These are phyloP conservation scores for Amphilophus citrinellus DNA, from an alignment of 2,113 vertebrate genomes.

Conservation along the genomic window DNA sequence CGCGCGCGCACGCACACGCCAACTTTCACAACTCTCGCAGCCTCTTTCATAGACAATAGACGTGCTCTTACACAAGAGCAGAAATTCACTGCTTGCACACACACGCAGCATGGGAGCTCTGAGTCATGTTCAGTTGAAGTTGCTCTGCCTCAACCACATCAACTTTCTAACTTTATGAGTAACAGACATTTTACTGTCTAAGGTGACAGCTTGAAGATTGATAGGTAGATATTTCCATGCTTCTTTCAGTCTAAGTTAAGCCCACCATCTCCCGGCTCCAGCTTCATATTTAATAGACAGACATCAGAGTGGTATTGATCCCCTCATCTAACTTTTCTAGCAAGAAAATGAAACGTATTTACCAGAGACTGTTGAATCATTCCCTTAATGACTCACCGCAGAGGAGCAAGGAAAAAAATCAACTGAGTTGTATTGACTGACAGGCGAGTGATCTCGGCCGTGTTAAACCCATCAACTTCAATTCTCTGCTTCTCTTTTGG, in stretches of 20 bases:
- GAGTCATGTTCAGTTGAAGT: conserved; percentile 47
- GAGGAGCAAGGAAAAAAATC: neutral
- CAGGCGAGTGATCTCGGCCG: neutral
- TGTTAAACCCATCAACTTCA: conserved; percentile 32
- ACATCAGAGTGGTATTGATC: neutral
- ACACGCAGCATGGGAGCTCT: conserved; percentile 34
- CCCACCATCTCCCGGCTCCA: neutral
- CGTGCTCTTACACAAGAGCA: conserved; percentile 34
- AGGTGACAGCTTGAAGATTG: neutral
- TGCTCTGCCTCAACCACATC: conserved; percentile 8
- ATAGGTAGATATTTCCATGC: neutral
- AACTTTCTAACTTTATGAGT: conserved; percentile 26
- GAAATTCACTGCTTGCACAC: conserved; percentile 24
- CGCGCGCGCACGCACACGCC: neutral
- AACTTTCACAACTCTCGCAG: neutral
- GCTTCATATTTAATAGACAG: neutral
- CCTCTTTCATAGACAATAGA: conserved; percentile 16
- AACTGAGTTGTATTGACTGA: conserved; percentile 3
- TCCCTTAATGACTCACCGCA: neutral
- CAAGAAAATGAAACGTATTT: neutral
- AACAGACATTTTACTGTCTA: conserved; percentile 26
- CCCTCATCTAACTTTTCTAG: neutral
- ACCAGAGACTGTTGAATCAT: conserved; percentile 4
- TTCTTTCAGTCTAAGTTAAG: conserved; percentile 1
- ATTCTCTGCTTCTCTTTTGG: neutral